These are phyloP conservation scores for Epizoanthus ramosus DNA, from an alignment of 92 coral and sea anemone species.

Conservation along the genomic window DNA sequence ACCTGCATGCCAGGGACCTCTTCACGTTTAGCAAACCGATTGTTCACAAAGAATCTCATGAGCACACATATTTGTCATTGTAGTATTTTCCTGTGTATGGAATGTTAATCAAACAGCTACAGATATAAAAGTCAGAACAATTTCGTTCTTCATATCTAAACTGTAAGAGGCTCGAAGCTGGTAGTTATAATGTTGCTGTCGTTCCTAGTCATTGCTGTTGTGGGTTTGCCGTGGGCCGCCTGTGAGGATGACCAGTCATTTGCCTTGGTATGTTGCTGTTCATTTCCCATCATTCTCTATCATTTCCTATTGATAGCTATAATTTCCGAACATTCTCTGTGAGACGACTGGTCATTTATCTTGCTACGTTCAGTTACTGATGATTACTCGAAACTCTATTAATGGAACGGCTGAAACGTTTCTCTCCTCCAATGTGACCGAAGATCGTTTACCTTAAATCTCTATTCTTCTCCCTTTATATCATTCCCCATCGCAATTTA, in stretches of 20 bases:
- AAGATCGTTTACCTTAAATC: too few relatives aligned
- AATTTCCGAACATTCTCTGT: too few relatives aligned
- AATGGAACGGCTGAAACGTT: too few relatives aligned
- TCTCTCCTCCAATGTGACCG: too few relatives aligned
- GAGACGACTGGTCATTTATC: conserved; percentile 3
- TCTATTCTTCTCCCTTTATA: too few relatives aligned
- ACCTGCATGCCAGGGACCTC: not conserved
- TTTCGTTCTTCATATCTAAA: not conserved
- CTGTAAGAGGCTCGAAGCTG: not conserved
- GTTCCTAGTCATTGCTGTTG: not conserved
- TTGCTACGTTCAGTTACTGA: not conserved
- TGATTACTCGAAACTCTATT: too few relatives aligned
- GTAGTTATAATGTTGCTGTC: not conserved
- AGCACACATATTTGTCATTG: not conserved
- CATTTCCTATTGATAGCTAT: not conserved
- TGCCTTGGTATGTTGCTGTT: conserved; percentile 11
- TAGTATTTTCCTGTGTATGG: not conserved
- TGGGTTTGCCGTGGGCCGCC: not conserved
- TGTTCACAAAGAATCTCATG: not conserved
- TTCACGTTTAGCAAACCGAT: not conserved
- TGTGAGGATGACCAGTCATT: conserved; percentile 10
- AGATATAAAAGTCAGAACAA: not conserved
- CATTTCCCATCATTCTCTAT: not conserved
- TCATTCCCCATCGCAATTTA: too few relatives aligned
- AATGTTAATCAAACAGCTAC: not conserved